Base-by-base conservation (phyloP, 2,888 invertebrate species). In the Parthenolecanium corni region DNA sequence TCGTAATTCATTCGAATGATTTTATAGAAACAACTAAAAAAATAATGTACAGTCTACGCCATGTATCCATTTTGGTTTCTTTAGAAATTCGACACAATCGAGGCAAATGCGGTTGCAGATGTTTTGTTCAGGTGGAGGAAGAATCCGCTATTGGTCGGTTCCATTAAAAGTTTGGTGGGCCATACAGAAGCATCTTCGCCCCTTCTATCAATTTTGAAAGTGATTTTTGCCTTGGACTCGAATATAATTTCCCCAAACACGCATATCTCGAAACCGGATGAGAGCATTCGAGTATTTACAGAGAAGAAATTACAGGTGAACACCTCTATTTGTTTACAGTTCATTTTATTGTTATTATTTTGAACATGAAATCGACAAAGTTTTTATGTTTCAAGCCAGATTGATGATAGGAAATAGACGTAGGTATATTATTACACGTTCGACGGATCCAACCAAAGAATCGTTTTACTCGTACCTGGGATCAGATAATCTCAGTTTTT, bases 161-260 rank as follows among this genome's bases (percentile, higher is more conserved):
- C 79, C 0, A 77, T 79, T 44, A 82, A 81, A 68, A 78, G 79
- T 42, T 81, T 80, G 71, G 77, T 80, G 74, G 82, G 82, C 2
- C 81, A 82, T 68, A 74, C 79, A 5, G 81, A 81, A 69, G 78
- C 78, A 14, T 67, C 71, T 36, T 69, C 73, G 3, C 70, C 76
- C 36, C 69, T 79, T 21, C 74, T 76, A 42, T 73, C 77, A 2
- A 66, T 79, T 38, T 74, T 75, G 12, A 79, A 80, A 71, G 75
- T 68, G 1, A 44, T 71, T 21, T 64, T 71, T 21, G 67, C 69
- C 6, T 57, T 70, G 64, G 68, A 71, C 36, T 64, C 65, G 2
- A 70, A 70, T 5, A 58, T 64, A 11, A 71, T 72, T 61, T 71
- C 71, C 4, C 68, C 71, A n/a, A 71, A 69, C 62, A 58, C 71